These are phyloP conservation scores for Mesocentrotus franciscanus DNA, from an alignment of 53 echinoderm and acorn worm genomes.

Conservation along the genomic window DNA sequence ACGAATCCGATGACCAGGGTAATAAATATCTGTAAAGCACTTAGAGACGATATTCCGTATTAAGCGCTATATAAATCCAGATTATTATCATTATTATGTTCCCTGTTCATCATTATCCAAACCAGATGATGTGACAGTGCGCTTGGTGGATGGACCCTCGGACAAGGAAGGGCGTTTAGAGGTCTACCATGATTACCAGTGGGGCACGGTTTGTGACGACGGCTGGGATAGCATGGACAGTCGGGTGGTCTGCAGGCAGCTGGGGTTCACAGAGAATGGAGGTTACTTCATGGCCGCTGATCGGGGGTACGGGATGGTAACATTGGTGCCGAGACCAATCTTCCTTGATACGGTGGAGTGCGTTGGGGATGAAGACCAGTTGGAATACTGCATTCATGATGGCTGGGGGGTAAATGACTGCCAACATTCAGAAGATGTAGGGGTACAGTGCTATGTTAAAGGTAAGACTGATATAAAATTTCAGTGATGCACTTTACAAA, in stretches of 20 bases:
- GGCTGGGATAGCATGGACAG: not conserved
- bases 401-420: not conserved
- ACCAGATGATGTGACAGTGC: not conserved
- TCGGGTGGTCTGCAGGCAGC: slow-evolving; percentile 1
- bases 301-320: not conserved
- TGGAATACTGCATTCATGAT: not conserved
- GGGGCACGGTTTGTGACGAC: not conserved
- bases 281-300: not conserved
- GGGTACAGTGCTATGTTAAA: not conserved
- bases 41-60: no score
- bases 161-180: slow-evolving; percentile 5
- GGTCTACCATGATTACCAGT: not conserved
- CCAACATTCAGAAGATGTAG: not conserved
- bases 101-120: not conserved
- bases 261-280: not conserved
- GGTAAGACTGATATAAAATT: not conserved
- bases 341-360: not conserved
- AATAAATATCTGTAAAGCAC: no score
- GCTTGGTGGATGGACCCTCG: not conserved
- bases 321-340: not conserved
- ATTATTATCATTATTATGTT: no score
- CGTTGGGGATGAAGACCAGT: not conserved
- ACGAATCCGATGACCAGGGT: no score
- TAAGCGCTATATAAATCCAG: no score
- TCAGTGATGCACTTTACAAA: no score